Conservation (phyloP, 2,888 invertebrate species). For the Ectemnius continuus region DNA sequence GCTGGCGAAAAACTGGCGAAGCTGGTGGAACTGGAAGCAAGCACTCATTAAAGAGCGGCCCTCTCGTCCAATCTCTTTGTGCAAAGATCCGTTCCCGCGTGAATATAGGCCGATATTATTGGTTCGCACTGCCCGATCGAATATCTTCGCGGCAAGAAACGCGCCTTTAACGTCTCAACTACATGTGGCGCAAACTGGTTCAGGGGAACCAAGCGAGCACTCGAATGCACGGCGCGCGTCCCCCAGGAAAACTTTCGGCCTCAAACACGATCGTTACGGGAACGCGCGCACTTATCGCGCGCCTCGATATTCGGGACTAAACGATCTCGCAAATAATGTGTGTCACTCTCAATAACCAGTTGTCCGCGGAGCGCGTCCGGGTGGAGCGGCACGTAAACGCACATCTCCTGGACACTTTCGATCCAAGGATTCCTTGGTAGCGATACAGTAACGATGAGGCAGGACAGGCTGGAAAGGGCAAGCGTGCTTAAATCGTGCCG, state of each 20-base stretch:
- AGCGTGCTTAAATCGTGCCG: too few species aligned
- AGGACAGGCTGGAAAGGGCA: too few species aligned
- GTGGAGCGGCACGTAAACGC: too few species aligned
- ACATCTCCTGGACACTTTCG: too few species aligned
- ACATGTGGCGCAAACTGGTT: slow-evolving; percentile 43
- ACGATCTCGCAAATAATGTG: slow-evolving; percentile 33
- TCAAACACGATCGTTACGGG: slow-evolving; percentile 24
- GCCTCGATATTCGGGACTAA: slow-evolving; percentile 12
- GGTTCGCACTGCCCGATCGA: slow-evolving; percentile 29
- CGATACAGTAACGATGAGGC: too few species aligned
- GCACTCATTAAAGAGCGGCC: slow-evolving; percentile 28
- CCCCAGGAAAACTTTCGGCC: slow-evolving; percentile 24
- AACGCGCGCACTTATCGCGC: slow-evolving; percentile 31
- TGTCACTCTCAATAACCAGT: slow-evolving; percentile 26
- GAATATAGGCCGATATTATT: slow-evolving; percentile 40
- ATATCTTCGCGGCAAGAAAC: slow-evolving; percentile 35
- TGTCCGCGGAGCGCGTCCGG: not conserved
- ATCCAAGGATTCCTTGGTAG: too few species aligned
- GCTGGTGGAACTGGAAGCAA: slow-evolving; percentile 22
- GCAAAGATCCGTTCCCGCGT: slow-evolving; percentile 15
- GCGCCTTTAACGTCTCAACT: slow-evolving; percentile 54
- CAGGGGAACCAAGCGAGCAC: slow-evolving; percentile 1
- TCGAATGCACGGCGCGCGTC: slow-evolving; percentile 18
- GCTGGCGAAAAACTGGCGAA: slow-evolving; percentile 4
- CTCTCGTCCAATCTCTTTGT: not conserved